These are phyloP conservation scores for Otus scops DNA, from an alignment of 2,797 vertebrate genomes.

Conservation along the genomic window DNA sequence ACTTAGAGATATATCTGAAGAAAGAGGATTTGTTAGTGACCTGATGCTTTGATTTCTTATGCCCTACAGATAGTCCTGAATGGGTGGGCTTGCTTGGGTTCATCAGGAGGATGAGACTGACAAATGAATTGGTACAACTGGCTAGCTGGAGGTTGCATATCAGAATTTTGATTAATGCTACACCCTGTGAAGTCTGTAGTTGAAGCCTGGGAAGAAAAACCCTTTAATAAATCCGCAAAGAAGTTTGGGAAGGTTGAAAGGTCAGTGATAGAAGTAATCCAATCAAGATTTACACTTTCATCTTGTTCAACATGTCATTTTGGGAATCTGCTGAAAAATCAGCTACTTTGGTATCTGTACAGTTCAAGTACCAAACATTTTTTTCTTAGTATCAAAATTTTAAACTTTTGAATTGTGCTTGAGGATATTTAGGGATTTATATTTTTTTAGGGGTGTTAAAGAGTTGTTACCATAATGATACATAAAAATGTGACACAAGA, in stretches of 20 bases:
- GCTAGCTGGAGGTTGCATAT: not conserved
- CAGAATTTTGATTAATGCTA: not conserved
- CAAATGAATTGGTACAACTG: rapidly evolving
- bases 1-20: not conserved
- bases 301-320: not conserved
- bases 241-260: not conserved
- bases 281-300: not conserved
- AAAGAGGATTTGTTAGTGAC: not conserved
- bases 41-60: not conserved
- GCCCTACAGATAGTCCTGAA: not conserved
- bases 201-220: not conserved
- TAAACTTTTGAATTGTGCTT: not conserved
- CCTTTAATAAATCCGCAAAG: not conserved
- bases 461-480: not conserved
- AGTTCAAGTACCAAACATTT: not conserved
- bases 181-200: not conserved
- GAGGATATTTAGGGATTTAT: not conserved
- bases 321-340: not conserved
- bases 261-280: not conserved
- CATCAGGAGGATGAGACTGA: not conserved
- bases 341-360: not conserved
- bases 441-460: not conserved
- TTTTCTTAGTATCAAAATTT: not conserved
- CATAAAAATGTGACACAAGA: not conserved
- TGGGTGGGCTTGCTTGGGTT: not conserved